phyloP scores from a whole-genome alignment of 2,888 invertebrate species.

The Clanis bilineata region DNA sequence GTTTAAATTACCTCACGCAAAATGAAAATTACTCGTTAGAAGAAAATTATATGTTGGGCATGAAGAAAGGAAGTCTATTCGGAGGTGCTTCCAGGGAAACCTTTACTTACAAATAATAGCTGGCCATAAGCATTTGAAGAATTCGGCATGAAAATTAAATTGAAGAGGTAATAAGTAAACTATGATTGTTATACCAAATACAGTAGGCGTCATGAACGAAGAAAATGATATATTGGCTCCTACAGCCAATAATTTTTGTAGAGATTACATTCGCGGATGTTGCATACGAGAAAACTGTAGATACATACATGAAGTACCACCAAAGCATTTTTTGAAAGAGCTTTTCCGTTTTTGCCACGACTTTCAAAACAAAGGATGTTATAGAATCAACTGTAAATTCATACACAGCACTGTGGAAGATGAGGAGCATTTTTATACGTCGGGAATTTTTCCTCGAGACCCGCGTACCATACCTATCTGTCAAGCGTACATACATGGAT shows the following conservation, averaged over 20 bases:
- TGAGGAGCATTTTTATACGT: slow-evolving; percentile 85
- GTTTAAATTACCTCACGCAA: too few relatives aligned
- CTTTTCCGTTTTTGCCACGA: slow-evolving; percentile 82
- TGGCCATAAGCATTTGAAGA: background rate
- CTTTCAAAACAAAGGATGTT: slow-evolving; percentile 86
- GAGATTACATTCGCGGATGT: slow-evolving; percentile 76
- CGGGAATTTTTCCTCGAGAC: slow-evolving; percentile 83
- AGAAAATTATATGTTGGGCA: too few relatives aligned
- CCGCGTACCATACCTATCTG: slow-evolving; percentile 75
- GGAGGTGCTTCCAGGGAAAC: background rate
- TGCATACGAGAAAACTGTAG: slow-evolving; percentile 81
- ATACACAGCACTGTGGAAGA: slow-evolving; percentile 87
- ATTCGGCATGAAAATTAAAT: background rate
- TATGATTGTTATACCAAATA: slow-evolving; percentile 46
- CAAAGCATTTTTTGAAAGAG: slow-evolving; percentile 59
- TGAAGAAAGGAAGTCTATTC: background rate
- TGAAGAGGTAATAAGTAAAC: background rate
- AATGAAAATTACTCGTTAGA: too few relatives aligned
- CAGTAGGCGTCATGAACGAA: slow-evolving; percentile 45
- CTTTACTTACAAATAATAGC: background rate
- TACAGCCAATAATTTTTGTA: slow-evolving; percentile 59
- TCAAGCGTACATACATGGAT: slow-evolving; percentile 83
- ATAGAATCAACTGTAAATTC: slow-evolving; percentile 85
- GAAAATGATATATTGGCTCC: slow-evolving; percentile 48
- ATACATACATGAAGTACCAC: slow-evolving; percentile 68